Conservation (phyloP, 2,113 vertebrate species). For the Elanus axillaris region DNA sequence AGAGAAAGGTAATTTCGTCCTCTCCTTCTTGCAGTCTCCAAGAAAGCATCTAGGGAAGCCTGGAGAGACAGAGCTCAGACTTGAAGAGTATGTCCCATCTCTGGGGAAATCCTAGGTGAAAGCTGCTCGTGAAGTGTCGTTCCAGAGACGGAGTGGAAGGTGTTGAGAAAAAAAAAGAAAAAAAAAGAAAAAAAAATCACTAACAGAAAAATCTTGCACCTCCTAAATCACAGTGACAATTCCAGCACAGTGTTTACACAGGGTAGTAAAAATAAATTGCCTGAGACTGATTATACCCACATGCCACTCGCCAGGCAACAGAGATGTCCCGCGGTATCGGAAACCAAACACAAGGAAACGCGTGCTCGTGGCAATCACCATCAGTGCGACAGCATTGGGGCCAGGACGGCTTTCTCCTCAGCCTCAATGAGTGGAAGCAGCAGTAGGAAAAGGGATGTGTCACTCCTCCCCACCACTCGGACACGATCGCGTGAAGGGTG, state of each 20-base stretch:
- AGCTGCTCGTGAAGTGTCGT: background rate
- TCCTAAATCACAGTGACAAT: background rate
- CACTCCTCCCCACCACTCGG: background rate
- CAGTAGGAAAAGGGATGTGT: background rate
- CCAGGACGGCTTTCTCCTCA: background rate
- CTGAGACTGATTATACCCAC: slow-evolving; percentile 37
- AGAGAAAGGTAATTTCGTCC: background rate
- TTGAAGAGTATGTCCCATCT: background rate
- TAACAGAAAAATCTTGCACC: background rate
- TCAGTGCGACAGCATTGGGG: background rate
- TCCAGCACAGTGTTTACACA: background rate
- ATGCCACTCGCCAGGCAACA: background rate
- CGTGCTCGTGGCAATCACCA: background rate
- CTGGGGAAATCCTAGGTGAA: background rate
- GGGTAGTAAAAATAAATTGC: slow-evolving; percentile 25
- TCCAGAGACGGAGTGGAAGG: background rate
- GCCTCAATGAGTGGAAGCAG: background rate
- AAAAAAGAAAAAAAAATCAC: background rate
- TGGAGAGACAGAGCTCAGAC: background rate
- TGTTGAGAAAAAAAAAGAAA: background rate
- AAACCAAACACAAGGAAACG: background rate
- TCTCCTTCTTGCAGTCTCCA: background rate
- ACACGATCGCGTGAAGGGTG: fast-evolving
- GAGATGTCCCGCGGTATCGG: background rate
- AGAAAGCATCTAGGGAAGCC: background rate